Percentiles rank a stretch among this genome's conserved stretches.
phyloP scores from a whole-genome alignment of 2,888 invertebrate genomes.

The Calameuta pallipes region DNA sequence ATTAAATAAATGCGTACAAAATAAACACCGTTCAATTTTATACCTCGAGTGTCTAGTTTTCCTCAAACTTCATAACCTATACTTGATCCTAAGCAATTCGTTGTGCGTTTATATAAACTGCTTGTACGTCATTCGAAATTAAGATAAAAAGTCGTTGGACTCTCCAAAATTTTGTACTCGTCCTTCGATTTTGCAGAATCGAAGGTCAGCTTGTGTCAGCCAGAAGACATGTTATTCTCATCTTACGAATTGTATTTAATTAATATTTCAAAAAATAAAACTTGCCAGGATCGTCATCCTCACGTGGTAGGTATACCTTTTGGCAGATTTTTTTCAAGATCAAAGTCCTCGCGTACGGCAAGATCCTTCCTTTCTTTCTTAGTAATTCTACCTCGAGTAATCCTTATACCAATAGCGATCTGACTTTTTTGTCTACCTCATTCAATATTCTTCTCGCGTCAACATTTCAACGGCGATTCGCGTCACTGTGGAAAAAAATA shows the following conservation, averaged over 20 bases:
- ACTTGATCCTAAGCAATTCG: not conserved
- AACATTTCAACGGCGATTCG: not conserved
- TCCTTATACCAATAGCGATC: not conserved
- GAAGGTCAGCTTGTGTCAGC: not conserved
- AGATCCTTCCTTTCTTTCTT: not conserved
- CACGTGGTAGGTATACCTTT: slow-evolving; percentile 7
- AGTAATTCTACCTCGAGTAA: not conserved
- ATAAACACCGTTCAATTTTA: not conserved
- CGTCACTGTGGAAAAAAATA: not conserved
- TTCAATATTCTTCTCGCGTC: not conserved
- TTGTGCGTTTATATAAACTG: not conserved
- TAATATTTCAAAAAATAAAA: no score
- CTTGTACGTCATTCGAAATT: not conserved
- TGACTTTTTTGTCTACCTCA: not conserved
- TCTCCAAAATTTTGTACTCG: not conserved
- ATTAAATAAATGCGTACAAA: not conserved
- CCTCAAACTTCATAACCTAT: not conserved
- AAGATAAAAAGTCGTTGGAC: not conserved
- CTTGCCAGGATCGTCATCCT: not conserved
- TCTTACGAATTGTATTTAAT: not conserved
- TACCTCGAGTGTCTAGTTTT: not conserved
- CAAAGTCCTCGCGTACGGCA: not conserved
- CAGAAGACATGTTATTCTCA: not conserved
- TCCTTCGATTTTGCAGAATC: not conserved
- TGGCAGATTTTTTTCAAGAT: not conserved